Conservation (phyloP, 2,797 vertebrate genomes). For the Gambelia wislizenii region DNA sequence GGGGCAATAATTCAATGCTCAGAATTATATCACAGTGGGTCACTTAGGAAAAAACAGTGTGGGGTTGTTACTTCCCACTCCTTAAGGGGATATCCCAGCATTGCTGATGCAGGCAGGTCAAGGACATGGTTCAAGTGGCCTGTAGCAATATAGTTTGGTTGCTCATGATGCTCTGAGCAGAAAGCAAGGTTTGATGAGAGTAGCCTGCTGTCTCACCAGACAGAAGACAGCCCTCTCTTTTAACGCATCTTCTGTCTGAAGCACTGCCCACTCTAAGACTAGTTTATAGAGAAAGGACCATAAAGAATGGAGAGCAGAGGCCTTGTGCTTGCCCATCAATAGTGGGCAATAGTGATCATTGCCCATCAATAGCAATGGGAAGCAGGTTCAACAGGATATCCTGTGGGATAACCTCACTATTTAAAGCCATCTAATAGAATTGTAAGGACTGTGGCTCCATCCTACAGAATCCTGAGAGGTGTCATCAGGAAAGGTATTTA, state of each 20-base stretch:
- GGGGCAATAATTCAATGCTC: neutral
- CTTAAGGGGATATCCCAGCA: conserved; percentile 16
- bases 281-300: neutral
- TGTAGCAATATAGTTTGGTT: neutral
- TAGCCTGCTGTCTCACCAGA: neutral
- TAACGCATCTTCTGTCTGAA: neutral
- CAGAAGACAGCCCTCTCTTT: neutral
- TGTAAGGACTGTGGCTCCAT: too few relatives aligned
- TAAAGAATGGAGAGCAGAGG: neutral
- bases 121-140: neutral
- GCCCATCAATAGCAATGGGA: neutral
- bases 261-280: neutral
- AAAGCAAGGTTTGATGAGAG: neutral
- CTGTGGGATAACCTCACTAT: neutral
- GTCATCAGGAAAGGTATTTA: too few relatives aligned
- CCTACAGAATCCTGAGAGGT: too few relatives aligned
- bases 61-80: neutral
- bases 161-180: neutral
- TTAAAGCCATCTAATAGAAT: too few relatives aligned
- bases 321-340: neutral
- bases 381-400: neutral
- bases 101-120: neutral
- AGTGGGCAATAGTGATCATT: too few relatives aligned
- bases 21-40: conserved; percentile 12
- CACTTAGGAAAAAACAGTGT: neutral